These are phyloP conservation scores for Rapana venosa DNA, from an alignment of 2,888 invertebrate genomes.

Conservation along the genomic window DNA sequence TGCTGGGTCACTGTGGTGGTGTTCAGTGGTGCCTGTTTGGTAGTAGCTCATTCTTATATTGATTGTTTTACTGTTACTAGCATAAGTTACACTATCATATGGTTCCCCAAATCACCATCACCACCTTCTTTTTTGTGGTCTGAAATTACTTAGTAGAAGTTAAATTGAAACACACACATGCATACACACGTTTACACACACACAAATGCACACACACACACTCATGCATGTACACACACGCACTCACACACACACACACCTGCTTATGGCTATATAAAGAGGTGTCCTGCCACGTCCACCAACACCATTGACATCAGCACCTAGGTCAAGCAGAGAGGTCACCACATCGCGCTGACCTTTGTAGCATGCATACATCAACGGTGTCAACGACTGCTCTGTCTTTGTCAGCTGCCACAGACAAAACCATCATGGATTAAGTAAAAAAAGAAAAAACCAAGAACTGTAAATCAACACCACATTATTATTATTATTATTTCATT, in stretches of 20 bases:
- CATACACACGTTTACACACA: neutral
- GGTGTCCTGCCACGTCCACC: conserved; percentile 34
- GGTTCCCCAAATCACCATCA: too few relatives aligned
- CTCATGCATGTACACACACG: neutral
- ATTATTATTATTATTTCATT: too few relatives aligned
- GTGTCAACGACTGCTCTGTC: conserved; percentile 26
- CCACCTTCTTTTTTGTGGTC: too few relatives aligned
- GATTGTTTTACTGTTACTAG: too few relatives aligned
- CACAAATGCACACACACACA: neutral
- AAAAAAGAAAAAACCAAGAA: too few relatives aligned
- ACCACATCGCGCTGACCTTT: conserved; percentile 37
- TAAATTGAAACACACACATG: neutral
- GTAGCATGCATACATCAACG: conserved; percentile 41
- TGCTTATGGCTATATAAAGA: neutral
- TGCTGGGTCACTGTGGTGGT: too few relatives aligned
- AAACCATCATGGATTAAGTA: too few relatives aligned
- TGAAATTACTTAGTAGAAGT: too few relatives aligned
- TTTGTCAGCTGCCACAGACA: conserved; percentile 19
- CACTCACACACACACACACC: conserved; percentile 6
- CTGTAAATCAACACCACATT: too few relatives aligned
- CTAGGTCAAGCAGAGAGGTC: conserved; percentile 36
- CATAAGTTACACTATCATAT: too few relatives aligned
- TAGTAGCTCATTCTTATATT: too few relatives aligned
- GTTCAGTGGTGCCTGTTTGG: too few relatives aligned
- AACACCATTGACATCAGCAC: conserved; percentile 34